These are phyloP conservation scores for Dexiosoma caninum DNA, from an alignment of 2,888 invertebrate genomes.

Conservation along the genomic window DNA sequence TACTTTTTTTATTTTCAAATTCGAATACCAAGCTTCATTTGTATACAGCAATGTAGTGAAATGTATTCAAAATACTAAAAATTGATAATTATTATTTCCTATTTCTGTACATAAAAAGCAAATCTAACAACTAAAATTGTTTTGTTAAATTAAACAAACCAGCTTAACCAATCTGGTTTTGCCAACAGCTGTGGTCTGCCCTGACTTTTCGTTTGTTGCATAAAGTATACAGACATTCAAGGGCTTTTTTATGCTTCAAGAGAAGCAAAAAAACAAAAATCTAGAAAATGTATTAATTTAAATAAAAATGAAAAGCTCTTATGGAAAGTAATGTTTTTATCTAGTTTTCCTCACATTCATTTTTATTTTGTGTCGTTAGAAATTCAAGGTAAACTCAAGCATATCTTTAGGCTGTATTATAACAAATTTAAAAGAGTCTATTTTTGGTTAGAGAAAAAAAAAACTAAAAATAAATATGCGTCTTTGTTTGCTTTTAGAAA, in stretches of 20 bases:
- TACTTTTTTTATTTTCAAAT: no score
- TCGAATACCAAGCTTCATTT: no score
- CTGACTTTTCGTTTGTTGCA: slow-evolving; percentile 1
- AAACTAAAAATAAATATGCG: not conserved
- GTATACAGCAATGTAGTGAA: no score
- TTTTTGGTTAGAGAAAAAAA: slow-evolving; percentile 6
- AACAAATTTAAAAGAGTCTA: not conserved
- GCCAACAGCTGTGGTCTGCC: slow-evolving; percentile 34
- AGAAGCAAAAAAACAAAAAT: not conserved
- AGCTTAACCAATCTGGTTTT: slow-evolving; percentile 28
- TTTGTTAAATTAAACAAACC: not conserved
- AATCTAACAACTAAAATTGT: no score
- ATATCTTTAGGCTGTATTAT: slow-evolving; percentile 38
- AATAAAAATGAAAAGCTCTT: slow-evolving; percentile 52
- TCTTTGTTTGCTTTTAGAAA: not conserved
- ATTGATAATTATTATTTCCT: no score
- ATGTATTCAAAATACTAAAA: no score
- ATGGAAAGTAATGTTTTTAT: slow-evolving; percentile 47
- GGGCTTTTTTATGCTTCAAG: not conserved
- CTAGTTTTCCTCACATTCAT: slow-evolving; percentile 32
- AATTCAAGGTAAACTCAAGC: slow-evolving; percentile 50
- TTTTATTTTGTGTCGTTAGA: slow-evolving; percentile 21
- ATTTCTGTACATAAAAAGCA: no score
- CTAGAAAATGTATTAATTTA: slow-evolving; percentile 43
- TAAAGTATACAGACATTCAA: slow-evolving; percentile 22